Conservation (phyloP, 1,140 invertebrate genomes). For the Solenopsis fugax region DNA sequence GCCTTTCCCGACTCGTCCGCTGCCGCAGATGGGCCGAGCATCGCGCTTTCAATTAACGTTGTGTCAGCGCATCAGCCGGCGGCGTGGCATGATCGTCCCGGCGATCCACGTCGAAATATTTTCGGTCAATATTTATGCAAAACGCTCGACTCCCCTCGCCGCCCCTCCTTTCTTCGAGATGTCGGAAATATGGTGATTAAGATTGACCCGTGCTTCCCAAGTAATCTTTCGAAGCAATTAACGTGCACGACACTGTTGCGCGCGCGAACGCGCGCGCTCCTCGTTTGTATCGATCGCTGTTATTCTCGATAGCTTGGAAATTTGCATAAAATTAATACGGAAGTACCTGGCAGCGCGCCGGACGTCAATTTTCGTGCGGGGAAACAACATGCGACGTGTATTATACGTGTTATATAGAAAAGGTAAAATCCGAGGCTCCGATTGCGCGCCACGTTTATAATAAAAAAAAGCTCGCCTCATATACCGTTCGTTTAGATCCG, state of each 20-base stretch:
- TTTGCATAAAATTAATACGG: conserved; percentile 56
- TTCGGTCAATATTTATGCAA: conserved; percentile 84
- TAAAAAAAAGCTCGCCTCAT: neutral
- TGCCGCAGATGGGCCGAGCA: conserved; percentile 12
- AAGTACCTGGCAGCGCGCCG: conserved; percentile 22
- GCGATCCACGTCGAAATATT: conserved; percentile 81
- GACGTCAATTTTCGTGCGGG: conserved; percentile 21
- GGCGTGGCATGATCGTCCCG: conserved; percentile 71
- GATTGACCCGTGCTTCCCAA: conserved; percentile 40
- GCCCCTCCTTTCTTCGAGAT: conserved; percentile 50
- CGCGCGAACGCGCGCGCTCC: neutral
- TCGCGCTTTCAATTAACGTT: conserved; percentile 83
- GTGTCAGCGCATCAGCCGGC: conserved; percentile 82
- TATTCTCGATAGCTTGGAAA: conserved; percentile 42
- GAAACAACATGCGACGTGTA: neutral
- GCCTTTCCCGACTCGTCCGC: conserved; percentile 12
- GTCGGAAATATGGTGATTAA: conserved; percentile 60
- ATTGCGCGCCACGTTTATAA: conserved; percentile 16
- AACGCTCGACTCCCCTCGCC: conserved; percentile 62
- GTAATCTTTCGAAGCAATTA: conserved; percentile 59
- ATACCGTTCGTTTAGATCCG: conserved; percentile 29
- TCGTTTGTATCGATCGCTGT: conserved; percentile 47
- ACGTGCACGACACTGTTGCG: conserved; percentile 33
- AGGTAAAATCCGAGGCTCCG: neutral
- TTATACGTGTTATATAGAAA: neutral